Percentiles rank a stretch among this genome's conserved stretches.
These are phyloP conservation scores for Galendromus occidentalis DNA, from an alignment of 1,140 invertebrate genomes.

Conservation along the genomic window DNA sequence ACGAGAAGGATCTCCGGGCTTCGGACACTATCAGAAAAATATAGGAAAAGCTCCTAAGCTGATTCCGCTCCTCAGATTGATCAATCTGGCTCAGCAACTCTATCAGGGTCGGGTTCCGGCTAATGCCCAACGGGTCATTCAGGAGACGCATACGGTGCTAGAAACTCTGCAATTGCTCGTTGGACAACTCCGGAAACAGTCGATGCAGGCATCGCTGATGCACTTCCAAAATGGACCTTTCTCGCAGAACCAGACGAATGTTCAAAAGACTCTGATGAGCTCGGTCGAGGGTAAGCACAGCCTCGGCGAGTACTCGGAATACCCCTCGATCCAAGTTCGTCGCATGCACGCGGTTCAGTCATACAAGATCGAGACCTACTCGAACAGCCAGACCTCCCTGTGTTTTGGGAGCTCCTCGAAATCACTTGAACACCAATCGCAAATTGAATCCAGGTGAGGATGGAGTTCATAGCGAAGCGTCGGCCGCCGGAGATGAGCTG, in stretches of 20 bases:
- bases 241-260: background rate
- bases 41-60: too few relatives aligned
- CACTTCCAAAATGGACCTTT: background rate
- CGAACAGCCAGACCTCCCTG: too few relatives aligned
- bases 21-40: too few relatives aligned
- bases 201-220: background rate
- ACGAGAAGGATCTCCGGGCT: too few relatives aligned
- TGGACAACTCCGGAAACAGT: background rate
- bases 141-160: background rate
- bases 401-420: too few relatives aligned
- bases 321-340: background rate
- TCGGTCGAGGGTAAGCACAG: too few relatives aligned
- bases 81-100: background rate
- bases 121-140: background rate
- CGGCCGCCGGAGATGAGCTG: too few relatives aligned
- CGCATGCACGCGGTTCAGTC: slow-evolving; percentile 5
- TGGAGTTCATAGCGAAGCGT: too few relatives aligned
- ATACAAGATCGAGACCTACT: background rate
- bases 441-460: too few relatives aligned
- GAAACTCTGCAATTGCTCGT: background rate
- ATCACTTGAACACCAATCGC: too few relatives aligned
- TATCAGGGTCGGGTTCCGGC: background rate
- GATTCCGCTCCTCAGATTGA: background rate
- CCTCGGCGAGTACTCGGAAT: background rate
- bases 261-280: background rate